A percentile compares a stretch with the other conserved stretches of the same genome.
Conservation (phyloP, 2,113 vertebrate genomes). For the Neogobius melanostomus region DNA sequence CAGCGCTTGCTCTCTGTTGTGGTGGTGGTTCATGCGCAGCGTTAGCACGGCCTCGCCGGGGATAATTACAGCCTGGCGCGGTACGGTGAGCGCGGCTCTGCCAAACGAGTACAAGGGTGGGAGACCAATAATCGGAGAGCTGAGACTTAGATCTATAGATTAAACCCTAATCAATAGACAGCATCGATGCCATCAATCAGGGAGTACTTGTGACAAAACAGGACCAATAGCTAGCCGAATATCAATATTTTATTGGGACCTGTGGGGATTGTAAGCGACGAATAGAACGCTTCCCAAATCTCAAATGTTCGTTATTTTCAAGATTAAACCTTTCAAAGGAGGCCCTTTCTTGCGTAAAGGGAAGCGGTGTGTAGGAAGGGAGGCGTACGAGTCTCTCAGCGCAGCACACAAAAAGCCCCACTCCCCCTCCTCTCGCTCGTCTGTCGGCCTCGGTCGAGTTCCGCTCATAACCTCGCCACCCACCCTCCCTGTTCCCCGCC, state of each 20-base stretch:
- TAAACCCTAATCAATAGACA: conserved; percentile 65
- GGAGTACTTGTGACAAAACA: conserved; percentile 35
- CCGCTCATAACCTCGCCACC: conserved; percentile 74
- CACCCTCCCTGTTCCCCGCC: conserved; percentile 70
- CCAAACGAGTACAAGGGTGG: conserved; percentile 44
- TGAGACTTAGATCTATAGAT: conserved; percentile 59
- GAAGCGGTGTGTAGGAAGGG: conserved; percentile 61
- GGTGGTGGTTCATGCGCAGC: conserved; percentile 70
- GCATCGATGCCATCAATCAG: conserved; percentile 68
- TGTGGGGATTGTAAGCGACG: conserved; percentile 27
- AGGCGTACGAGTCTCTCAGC: conserved; percentile 65
- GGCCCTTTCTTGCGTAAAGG: conserved; percentile 62
- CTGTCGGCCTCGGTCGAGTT: conserved; percentile 76
- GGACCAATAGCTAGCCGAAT: conserved; percentile 43
- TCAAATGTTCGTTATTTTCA: conserved; percentile 33
- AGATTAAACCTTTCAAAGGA: conserved; percentile 67
- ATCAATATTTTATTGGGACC: conserved; percentile 46
- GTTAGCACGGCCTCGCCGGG: conserved; percentile 74
- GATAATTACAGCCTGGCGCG: conserved; percentile 75
- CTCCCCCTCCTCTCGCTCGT: conserved; percentile 27
- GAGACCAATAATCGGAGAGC: conserved; percentile 46
- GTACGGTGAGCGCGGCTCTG: conserved; percentile 64
- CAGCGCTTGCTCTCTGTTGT: conserved; percentile 26
- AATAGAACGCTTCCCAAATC: background rate
- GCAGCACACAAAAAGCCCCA: conserved; percentile 61